Evolutionary conservation across 2,888 invertebrate genomes (phyloP).

Genomic region (Sinohyriopsis cumingii): DNA sequence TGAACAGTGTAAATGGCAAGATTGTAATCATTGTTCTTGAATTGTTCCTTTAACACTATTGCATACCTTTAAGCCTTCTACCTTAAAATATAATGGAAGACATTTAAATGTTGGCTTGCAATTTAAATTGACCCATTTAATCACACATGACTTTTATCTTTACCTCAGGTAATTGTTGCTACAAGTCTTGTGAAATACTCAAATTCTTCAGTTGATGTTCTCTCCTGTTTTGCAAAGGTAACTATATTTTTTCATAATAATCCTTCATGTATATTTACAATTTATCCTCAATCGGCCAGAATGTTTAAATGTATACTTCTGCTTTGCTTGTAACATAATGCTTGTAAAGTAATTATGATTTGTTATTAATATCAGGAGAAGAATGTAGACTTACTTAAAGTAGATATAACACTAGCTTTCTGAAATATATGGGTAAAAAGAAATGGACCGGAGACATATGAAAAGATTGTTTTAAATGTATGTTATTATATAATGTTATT

Average conservation of each 20-base stretch:
- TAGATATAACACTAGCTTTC: too few species aligned
- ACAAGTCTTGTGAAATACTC: conserved; percentile 66
- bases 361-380: too few species aligned
- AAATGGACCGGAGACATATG: too few species aligned
- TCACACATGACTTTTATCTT: neutral
- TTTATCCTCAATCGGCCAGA: neutral
- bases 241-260: conserved; percentile 5
- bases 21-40: too few species aligned
- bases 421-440: too few species aligned
- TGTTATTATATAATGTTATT: too few species aligned
- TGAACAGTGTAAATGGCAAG: too few species aligned
- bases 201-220: conserved; percentile 67
- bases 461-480: neutral
- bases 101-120: neutral
- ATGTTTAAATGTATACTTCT: neutral
- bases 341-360: too few species aligned
- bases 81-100: neutral
- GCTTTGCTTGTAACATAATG: too few species aligned
- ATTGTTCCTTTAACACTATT: neutral
- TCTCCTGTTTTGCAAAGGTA: conserved; percentile 65
- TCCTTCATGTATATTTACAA: neutral
- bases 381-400: too few species aligned
- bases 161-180: conserved; percentile 58
- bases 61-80: neutral
- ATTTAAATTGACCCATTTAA: neutral